These are phyloP conservation scores for Zaprionus taronus DNA, from an alignment of 1,140 invertebrate genomes.

Conservation along the genomic window DNA sequence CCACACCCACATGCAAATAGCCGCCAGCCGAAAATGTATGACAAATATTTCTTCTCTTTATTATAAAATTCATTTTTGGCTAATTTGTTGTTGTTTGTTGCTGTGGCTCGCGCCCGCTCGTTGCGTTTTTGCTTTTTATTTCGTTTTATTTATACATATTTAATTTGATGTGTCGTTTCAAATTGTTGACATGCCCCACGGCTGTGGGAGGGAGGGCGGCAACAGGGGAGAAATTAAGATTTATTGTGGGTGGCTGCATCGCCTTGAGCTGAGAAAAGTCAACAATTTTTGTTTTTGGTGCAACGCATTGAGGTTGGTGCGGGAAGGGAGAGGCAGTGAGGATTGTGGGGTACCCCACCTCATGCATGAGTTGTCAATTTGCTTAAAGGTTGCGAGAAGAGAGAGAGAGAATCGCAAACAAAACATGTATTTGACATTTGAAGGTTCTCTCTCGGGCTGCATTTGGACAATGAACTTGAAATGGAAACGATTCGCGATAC, in stretches of 20 bases:
- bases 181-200: constrained; percentile 49
- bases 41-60: constrained; percentile 33
- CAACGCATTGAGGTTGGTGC: not conserved
- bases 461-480: constrained; percentile 69
- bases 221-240: constrained; percentile 66
- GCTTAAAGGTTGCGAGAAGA: constrained; percentile 37
- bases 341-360: constrained; percentile 10
- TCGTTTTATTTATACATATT: constrained; percentile 70
- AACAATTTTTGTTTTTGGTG: constrained; percentile 1
- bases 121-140: constrained; percentile 16
- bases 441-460: constrained; percentile 52
- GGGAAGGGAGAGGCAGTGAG: constrained; percentile 1
- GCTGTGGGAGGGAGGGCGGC: not conserved
- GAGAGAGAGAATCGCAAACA: not conserved
- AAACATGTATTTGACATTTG: constrained; percentile 59
- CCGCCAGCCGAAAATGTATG: constrained; percentile 4
- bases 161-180: constrained; percentile 79
- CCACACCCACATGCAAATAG: constrained; percentile 24
- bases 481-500: constrained; percentile 25
- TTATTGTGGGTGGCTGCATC: constrained; percentile 70
- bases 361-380: constrained; percentile 59
- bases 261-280: constrained; percentile 34
- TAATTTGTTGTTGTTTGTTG: constrained; percentile 38
- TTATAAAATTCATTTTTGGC: constrained; percentile 46
- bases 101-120: constrained; percentile 4